Percentiles rank a stretch among this genome's conserved stretches.
These are phyloP conservation scores for Akabosia matsudoensis DNA, from an alignment of 1,140 invertebrate genomes.

Conservation along the genomic window DNA sequence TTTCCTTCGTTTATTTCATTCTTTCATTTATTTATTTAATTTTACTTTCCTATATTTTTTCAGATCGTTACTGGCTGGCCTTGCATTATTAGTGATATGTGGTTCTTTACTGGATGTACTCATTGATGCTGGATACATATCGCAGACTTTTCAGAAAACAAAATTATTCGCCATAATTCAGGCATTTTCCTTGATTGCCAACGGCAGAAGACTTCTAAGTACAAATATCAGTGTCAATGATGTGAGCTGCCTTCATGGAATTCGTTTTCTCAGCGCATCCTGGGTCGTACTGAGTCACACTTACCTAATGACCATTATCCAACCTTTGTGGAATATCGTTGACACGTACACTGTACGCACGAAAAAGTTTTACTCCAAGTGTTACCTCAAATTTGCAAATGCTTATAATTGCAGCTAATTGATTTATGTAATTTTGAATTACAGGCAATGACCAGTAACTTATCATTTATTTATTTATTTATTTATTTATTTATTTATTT, in stretches of 20 bases:
- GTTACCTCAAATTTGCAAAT: background rate
- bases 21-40: background rate
- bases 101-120: background rate
- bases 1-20: background rate
- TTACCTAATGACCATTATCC: background rate
- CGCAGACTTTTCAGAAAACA: background rate
- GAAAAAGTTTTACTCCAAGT: too few relatives aligned
- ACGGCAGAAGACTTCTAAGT: background rate
- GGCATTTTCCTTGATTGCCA: background rate
- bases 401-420: too few relatives aligned
- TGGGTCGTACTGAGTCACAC: constrained; percentile 38
- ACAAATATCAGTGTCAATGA: background rate
- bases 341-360: background rate
- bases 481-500: too few relatives aligned
- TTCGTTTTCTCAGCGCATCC: constrained; percentile 30
- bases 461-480: too few relatives aligned
- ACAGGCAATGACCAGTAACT: background rate
- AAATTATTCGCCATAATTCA: background rate
- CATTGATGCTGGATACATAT: background rate
- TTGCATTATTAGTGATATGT: background rate
- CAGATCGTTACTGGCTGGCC: background rate
- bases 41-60: background rate
- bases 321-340: background rate
- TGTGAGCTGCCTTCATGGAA: constrained; percentile 34
- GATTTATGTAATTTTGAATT: background rate